phyloP scores from a whole-genome alignment of 2,113 vertebrate species.

The Aphyosemion australe region DNA sequence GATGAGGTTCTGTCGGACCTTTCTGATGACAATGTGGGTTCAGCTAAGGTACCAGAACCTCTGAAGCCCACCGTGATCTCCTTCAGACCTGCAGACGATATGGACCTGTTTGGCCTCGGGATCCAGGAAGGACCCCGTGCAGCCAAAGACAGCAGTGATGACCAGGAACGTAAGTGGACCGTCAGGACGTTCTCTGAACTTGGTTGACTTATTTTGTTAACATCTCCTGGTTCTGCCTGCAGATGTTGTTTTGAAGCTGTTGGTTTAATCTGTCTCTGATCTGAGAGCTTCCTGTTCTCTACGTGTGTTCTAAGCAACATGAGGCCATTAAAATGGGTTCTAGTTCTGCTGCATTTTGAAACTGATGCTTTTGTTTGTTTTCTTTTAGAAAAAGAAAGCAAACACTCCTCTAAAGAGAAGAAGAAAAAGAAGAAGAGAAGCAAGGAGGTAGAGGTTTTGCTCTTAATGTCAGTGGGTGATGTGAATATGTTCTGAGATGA shows the following conservation, averaged over 20 bases:
- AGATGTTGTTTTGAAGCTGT: too few relatives aligned
- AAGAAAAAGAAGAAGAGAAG: conserved; percentile 93
- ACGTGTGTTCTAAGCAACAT: too few relatives aligned
- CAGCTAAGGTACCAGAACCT: conserved; percentile 63
- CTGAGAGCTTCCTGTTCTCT: background rate
- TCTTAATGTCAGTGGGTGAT: too few relatives aligned
- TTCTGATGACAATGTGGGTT: conserved; percentile 83
- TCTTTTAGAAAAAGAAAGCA: conserved; percentile 84
- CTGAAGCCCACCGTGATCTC: conserved; percentile 75
- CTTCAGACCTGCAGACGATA: conserved; percentile 84
- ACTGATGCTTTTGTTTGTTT: background rate
- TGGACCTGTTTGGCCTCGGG: conserved; percentile 91
- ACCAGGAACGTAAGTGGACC: conserved; percentile 81
- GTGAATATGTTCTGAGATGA: too few relatives aligned
- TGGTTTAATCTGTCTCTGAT: too few relatives aligned
- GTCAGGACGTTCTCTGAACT: background rate
- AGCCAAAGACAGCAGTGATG: conserved; percentile 85
- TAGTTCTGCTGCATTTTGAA: background rate
- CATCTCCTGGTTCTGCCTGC: too few relatives aligned
- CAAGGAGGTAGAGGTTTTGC: conserved; percentile 84
- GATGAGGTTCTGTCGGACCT: conserved; percentile 88
- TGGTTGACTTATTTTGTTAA: too few relatives aligned
- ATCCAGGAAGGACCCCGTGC: conserved; percentile 77
- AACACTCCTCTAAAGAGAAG: conserved; percentile 83
- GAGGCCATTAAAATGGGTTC: too few relatives aligned